These are phyloP conservation scores for Agelastica alni DNA, from an alignment of 2,888 invertebrate genomes.

Conservation along the genomic window DNA sequence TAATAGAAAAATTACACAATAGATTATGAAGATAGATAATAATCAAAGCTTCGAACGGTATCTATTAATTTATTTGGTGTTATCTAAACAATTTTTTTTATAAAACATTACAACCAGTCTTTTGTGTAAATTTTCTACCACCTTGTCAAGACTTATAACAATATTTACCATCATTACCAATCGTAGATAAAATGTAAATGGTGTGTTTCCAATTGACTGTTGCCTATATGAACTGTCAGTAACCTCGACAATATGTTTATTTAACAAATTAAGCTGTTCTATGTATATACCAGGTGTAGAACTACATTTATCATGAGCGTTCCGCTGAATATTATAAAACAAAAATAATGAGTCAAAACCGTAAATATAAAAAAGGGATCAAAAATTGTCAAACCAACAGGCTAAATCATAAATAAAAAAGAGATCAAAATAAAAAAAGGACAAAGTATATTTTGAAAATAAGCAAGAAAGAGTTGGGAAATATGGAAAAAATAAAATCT, in stretches of 20 bases:
- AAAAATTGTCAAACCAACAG: too few species aligned
- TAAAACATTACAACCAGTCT: slow-evolving; percentile 2
- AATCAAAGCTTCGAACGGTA: too few species aligned
- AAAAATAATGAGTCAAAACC: too few species aligned
- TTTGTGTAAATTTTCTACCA: slow-evolving; percentile 11
- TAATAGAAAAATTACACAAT: too few species aligned
- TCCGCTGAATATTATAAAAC: too few species aligned
- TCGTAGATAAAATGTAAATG: slow-evolving; percentile 24
- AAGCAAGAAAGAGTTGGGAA: too few species aligned
- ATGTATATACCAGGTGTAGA: slow-evolving; percentile 33
- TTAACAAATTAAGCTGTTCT: slow-evolving; percentile 37
- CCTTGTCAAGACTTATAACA: slow-evolving; percentile 22
- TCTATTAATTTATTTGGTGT: neutral
- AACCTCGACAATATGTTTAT: slow-evolving; percentile 36
- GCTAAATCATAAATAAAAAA: too few species aligned
- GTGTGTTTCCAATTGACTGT: slow-evolving; percentile 28
- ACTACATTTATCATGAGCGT: slow-evolving; percentile 22
- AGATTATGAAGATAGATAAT: too few species aligned
- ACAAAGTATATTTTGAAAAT: too few species aligned
- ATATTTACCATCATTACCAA: slow-evolving; percentile 29
- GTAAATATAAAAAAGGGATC: too few species aligned
- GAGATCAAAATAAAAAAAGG: too few species aligned
- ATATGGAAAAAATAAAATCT: too few species aligned
- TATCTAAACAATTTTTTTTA: slow-evolving; percentile 11
- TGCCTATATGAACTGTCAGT: slow-evolving; percentile 37